Base-by-base conservation (phyloP, 2,888 invertebrate genomes). In the Thereva unica region DNA sequence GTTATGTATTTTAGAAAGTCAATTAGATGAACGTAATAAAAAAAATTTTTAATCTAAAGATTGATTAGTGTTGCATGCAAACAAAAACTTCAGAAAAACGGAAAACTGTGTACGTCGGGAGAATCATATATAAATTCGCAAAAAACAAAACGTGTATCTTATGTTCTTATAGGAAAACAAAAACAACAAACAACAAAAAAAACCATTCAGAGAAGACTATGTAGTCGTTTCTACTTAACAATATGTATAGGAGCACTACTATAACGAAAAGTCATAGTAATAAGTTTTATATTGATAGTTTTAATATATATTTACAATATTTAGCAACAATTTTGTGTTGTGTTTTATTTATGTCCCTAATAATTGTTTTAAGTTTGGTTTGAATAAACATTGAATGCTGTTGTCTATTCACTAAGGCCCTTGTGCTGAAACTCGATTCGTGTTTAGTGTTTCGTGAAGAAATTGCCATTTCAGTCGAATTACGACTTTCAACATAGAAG, bases 251-350 rank as follows among this genome's bases (percentile, higher is more conserved):
- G 49, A 59, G 49, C 6, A 23, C 59, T 37, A 47, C 12, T 49
- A 59, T 59, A 47, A 59, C 59, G 49, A 59, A 59, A 59, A 59
- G 45, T 59, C 47, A 45, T 68, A 65, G 65, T 49, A 55, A 41
- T 68, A 68, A 68, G 68, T 68, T 68, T 68, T 68, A 68, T 68
- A 68, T 68, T 68, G 49, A 65, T 68, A 68, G 65, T 68, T 68
- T 68, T 66, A 68, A 68, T 68, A 65, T 59, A 59, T 68, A 65
- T 65, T 65, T 65, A 65, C 65, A 23, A 65, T 65, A 65, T 55
- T 55, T 65, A 65, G 56, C 45, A 35, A 49, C 34, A 40, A 35
- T 12, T 7, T 45, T n/a, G 44, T 7, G n/a, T 55, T 23, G 23
- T 23, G 23, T 23, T 23, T 23, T 2, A 23, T 23, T 23, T 23